Percentiles rank a stretch among this genome's conserved stretches.
These are phyloP conservation scores for Syngnathus typhle DNA, from an alignment of 2,113 vertebrate genomes.

Conservation along the genomic window DNA sequence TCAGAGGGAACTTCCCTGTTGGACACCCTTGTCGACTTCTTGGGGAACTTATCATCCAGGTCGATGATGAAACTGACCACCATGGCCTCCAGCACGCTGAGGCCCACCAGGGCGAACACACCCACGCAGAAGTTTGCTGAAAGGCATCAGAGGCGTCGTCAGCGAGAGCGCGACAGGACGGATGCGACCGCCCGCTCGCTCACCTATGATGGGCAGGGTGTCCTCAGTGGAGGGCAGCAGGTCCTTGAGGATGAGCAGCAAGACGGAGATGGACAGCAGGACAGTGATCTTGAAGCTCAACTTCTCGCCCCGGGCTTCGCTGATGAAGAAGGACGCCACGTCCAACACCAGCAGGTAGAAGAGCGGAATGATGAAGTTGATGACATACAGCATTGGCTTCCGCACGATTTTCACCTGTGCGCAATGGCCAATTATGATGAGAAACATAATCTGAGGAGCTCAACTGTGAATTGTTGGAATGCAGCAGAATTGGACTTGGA, in stretches of 20 bases:
- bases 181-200: not conserved
- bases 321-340: constrained; percentile 67
- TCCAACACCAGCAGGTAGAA: constrained; percentile 71
- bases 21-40: not conserved
- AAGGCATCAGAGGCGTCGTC: not conserved
- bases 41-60: constrained; percentile 4
- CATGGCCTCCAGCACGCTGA: constrained; percentile 69
- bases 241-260: constrained; percentile 75
- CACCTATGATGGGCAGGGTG: constrained; percentile 70
- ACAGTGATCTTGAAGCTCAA: constrained; percentile 74
- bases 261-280: constrained; percentile 74
- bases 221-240: constrained; percentile 74
- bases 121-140: constrained; percentile 63
- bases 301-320: constrained; percentile 64
- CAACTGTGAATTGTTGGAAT: too few species aligned
- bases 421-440: too few species aligned
- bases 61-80: constrained; percentile 54
- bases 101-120: constrained; percentile 67
- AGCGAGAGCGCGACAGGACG: not conserved
- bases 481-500: not conserved
- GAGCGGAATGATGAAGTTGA: constrained; percentile 71
- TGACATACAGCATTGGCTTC: constrained; percentile 66
- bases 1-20: constrained; percentile 6
- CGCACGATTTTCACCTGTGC: constrained; percentile 65
- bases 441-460: too few species aligned